Evolutionary conservation across 2,888 invertebrate genomes (phyloP).

Genomic region (Baronia brevicornis): DNA sequence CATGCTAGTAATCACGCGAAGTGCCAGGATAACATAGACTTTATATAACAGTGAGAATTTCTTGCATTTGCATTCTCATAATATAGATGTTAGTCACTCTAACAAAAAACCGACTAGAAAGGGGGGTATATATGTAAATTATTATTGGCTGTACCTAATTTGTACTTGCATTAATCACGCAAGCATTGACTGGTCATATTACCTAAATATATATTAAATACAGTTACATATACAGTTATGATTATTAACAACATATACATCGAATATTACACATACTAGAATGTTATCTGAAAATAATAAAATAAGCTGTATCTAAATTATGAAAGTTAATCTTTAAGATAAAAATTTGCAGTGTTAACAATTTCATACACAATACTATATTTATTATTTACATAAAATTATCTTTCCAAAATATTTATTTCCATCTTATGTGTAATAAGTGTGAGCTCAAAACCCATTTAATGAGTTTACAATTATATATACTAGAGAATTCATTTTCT

Average conservation of each 20-base stretch:
- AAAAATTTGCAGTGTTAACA: slow-evolving; percentile 57
- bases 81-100: slow-evolving; percentile 13
- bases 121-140: background rate
- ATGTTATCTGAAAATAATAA: no score
- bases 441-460: slow-evolving; percentile 19
- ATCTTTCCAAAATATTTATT: slow-evolving; percentile 56
- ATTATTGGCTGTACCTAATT: no score
- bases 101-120: slow-evolving; percentile 14
- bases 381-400: slow-evolving; percentile 55
- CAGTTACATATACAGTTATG: no score
- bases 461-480: slow-evolving; percentile 10
- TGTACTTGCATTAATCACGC: no score
- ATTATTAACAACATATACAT: no score
- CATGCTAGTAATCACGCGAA: slow-evolving; percentile 9
- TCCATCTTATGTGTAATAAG: slow-evolving; percentile 30
- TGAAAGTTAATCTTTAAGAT: slow-evolving; percentile 25
- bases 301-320: slow-evolving; percentile 15
- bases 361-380: slow-evolving; percentile 46
- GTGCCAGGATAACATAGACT: no score
- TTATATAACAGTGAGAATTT: no score
- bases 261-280: no score
- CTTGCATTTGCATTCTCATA: slow-evolving; percentile 10
- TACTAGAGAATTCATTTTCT: background rate
- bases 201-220: no score
- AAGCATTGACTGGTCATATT: no score